Evolutionary conservation across 2,113 vertebrate species (phyloP), one percentile per base, ranked within the genome.

Genomic region (Ptilorrhoa leucosticta): DNA sequence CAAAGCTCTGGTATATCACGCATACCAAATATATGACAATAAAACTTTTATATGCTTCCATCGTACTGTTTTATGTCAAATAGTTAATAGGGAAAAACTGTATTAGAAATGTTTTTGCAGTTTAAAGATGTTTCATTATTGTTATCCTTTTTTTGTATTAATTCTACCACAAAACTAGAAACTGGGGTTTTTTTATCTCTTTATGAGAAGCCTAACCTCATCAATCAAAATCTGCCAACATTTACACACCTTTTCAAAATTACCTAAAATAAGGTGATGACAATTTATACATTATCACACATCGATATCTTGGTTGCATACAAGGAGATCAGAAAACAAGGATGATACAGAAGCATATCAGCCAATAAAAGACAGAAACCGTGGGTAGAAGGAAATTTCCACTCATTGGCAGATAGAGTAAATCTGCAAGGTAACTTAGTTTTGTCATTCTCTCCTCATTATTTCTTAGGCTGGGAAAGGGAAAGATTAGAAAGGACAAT

Each of bases 21-120:
- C 58, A 57, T 83, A 82, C 45, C 37, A 93, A 91, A 93, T 90
- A 76, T 35, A 58, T 10, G n/a, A 89, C 75, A 87, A 85, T 93
- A 93, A 95, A 96, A 90, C 57, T 91, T 96, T 93, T 93, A 94
- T 89, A 51, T 58, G 35, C 48, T 89, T 87, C 68, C 78, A 85
- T 90, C 27, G 19, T 47, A 63, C 58, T 70, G 76, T 60, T 95
- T 96, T 91, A 96, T 82, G 75, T 69, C 63, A 72, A 93, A 90
- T 11, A 92, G 37, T 93, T 92, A 94, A 83, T 82, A 92, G 28
- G 17, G 20, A 37, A 94, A 94, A 88, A 93, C 33, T 54, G 50
- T 39, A 69, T 69, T 79, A 79, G 65, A 79, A 89, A 85, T 40
- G 48, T 45, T 94, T 96, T 80, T 87, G 31, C 63, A 91, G 54